Evolutionary conservation across 2,113 vertebrate species (phyloP).

Genomic region (Misgurnus anguillicaudatus): DNA sequence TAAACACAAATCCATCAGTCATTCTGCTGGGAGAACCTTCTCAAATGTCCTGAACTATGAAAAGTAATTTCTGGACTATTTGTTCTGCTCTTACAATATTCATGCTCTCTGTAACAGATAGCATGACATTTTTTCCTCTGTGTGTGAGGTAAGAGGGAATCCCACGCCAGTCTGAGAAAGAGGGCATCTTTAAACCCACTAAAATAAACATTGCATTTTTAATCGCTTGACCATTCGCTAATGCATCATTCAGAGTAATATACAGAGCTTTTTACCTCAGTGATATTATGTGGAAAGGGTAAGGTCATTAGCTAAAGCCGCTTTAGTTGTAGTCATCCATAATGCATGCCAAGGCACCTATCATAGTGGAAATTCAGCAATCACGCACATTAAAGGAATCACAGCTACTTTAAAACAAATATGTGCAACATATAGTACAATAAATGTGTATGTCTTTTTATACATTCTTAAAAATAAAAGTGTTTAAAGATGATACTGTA

Average conservation of each 20-base stretch:
- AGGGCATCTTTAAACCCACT: slow-evolving; percentile 58
- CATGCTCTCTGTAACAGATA: slow-evolving; percentile 59
- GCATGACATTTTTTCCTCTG: slow-evolving; percentile 54
- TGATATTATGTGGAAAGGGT: slow-evolving; percentile 65
- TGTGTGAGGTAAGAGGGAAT: slow-evolving; percentile 69
- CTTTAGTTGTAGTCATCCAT: slow-evolving; percentile 43
- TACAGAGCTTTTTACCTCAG: slow-evolving; percentile 53
- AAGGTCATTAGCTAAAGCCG: slow-evolving; percentile 56
- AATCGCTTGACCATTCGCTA: slow-evolving; percentile 61
- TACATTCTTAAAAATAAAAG: no score
- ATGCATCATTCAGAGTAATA: slow-evolving; percentile 69
- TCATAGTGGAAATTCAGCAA: background rate
- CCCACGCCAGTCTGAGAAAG: slow-evolving; percentile 58
- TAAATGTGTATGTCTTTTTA: no score
- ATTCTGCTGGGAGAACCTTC: slow-evolving; percentile 57
- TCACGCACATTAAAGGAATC: background rate
- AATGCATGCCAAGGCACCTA: slow-evolving; percentile 32
- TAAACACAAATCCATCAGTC: slow-evolving; percentile 63
- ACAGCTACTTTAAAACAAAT: background rate
- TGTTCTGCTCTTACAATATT: slow-evolving; percentile 72
- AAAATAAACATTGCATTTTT: slow-evolving; percentile 67
- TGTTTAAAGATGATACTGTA: no score
- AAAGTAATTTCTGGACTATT: slow-evolving; percentile 73
- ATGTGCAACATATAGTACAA: no score
- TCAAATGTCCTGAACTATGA: slow-evolving; percentile 70